Evolutionary conservation across 2,113 vertebrate species (phyloP), one percentile per base, ranked within the genome.

Genomic region (Propithecus coquereli): DNA sequence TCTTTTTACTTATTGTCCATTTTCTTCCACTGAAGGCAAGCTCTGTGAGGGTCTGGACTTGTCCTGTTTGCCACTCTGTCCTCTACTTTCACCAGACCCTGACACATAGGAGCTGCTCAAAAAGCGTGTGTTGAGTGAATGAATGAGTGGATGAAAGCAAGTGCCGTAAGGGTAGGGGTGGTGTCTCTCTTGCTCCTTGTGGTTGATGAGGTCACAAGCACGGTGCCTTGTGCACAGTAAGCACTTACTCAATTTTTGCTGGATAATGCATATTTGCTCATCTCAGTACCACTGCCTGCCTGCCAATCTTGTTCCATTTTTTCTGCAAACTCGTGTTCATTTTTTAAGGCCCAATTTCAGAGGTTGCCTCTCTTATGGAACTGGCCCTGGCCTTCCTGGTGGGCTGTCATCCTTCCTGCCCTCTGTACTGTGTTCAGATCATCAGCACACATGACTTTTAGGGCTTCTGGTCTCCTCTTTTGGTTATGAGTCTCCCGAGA

Each of bases 81-180:
- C 27, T 59, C 30, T 25, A 13, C 25, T 8, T 68, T 23, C 30
- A 50, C 17, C 25, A 40, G 37, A n/a, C 23, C n/a, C 77, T 85
- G 66, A 54, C 34, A 11, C 2, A 1, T 9, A 40, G 20, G 43
- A 32, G 34, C n/a, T 43, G 63, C 52, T 87, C n/a, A 10, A 8
- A 80, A 61, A 18, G 5, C 2, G 23, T 54, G 5, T 3, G 2
- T 3, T 27, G 2, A n/a, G 14, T 37, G 45, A 59, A 27, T 9
- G 27, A 43, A 8, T 40, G 57, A 16, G 7, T n/a, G 50, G 45
- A 54, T 14, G 50, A 74, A 73, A 86, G 59, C 17, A 16, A 76
- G 83, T 1, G 37, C n/a, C 0, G 0, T 27, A 11, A 71, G 17
- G 54, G 18, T 32, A 37, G 22, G 18, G 16, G 1, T 0, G 8